Conservation (phyloP, 1,140 invertebrate genomes). For the Drosophila bipectinata region DNA sequence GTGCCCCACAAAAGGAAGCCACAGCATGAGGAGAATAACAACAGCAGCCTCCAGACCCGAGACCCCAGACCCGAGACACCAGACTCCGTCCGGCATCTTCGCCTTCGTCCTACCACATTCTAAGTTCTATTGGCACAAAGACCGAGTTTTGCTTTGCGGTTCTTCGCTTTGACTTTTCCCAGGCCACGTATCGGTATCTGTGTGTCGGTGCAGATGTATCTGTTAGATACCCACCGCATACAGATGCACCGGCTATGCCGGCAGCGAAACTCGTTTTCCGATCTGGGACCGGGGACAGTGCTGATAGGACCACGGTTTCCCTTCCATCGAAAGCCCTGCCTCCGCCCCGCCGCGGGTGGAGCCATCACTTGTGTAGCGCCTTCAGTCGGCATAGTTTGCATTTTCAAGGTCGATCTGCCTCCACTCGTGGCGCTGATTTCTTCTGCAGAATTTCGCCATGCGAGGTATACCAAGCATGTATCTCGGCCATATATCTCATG, state of each 20-base stretch:
- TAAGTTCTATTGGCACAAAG: constrained; percentile 81
- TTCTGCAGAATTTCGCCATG: constrained; percentile 62
- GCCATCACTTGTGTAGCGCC: constrained; percentile 55
- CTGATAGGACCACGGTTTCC: constrained; percentile 50
- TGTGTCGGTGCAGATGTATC: constrained; percentile 47
- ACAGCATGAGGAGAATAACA: constrained; percentile 14
- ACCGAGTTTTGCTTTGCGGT: constrained; percentile 72
- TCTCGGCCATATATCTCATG: constrained; percentile 49
- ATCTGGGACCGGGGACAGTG: constrained; percentile 23
- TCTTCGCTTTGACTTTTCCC: constrained; percentile 44
- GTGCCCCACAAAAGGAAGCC: constrained; percentile 28
- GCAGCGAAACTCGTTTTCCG: constrained; percentile 64
- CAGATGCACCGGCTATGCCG: constrained; percentile 45
- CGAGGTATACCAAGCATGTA: constrained; percentile 16
- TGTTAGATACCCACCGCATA: constrained; percentile 64
- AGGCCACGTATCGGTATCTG: constrained; percentile 20
- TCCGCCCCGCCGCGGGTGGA: too few species aligned
- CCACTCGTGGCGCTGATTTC: constrained; percentile 7
- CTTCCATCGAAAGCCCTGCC: constrained; percentile 2
- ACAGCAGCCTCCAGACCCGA: constrained; percentile 9
- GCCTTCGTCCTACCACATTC: constrained; percentile 72
- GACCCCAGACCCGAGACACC: neutral
- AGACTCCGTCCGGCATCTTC: constrained; percentile 2
- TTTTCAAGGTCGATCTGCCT: constrained; percentile 66
- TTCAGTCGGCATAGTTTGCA: constrained; percentile 69